Percentiles rank a stretch among this genome's conserved stretches.
Evolutionary conservation across 2,888 invertebrate genomes (phyloP).

Genomic region (Chrysina gloriosa): DNA sequence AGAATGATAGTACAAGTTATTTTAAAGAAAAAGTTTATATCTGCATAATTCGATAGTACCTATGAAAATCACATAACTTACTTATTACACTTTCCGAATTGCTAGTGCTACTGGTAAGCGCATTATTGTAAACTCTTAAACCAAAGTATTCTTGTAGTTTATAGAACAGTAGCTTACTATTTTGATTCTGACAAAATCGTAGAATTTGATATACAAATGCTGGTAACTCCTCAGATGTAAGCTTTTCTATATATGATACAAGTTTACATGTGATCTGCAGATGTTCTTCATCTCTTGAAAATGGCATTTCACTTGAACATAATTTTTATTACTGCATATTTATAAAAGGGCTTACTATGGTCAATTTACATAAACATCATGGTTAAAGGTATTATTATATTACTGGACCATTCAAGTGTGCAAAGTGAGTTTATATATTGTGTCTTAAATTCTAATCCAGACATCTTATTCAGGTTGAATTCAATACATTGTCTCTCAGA

Average conservation of each 20-base stretch:
- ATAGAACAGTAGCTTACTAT: conserved; percentile 58
- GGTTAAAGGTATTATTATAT: conserved; percentile 72
- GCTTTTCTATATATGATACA: conserved; percentile 69
- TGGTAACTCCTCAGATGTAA: conserved; percentile 73
- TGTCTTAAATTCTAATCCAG: conserved; percentile 71
- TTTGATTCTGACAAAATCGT: conserved; percentile 68
- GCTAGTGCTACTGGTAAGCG: conserved; percentile 43
- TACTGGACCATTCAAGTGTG: conserved; percentile 70
- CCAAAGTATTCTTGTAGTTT: conserved; percentile 61
- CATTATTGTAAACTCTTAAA: conserved; percentile 56
- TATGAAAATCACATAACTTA: conserved; percentile 48
- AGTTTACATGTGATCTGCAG: conserved; percentile 72
- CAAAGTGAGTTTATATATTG: conserved; percentile 72
- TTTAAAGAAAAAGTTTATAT: too few relatives aligned
- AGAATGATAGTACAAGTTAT: too few relatives aligned
- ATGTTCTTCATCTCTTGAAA: conserved; percentile 72
- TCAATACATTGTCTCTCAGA: conserved; percentile 68
- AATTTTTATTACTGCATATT: conserved; percentile 45
- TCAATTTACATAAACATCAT: conserved; percentile 74
- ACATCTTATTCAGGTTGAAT: conserved; percentile 70
- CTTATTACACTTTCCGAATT: conserved; percentile 59
- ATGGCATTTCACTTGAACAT: conserved; percentile 69
- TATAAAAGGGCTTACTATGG: conserved; percentile 7
- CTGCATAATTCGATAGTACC: not conserved
- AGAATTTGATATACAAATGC: conserved; percentile 76